Evolutionary conservation across 2,797 vertebrate genomes (phyloP), one percentile per base, ranked within the genome.

Genomic region (Lacerta agilis): DNA sequence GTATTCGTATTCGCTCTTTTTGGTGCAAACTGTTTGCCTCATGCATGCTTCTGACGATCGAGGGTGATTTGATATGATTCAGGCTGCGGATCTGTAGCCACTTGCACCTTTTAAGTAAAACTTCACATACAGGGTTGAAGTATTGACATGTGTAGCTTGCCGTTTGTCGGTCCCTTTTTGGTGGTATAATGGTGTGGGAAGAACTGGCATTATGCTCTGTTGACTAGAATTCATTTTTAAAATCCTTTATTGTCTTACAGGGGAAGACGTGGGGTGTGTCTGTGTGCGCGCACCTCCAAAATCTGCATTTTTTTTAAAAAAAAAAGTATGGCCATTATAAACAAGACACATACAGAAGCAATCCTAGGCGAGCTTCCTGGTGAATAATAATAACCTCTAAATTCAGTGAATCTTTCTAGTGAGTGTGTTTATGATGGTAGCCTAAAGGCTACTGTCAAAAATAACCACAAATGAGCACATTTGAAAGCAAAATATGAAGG

Each of bases 401-500:
- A 27, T 66, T 78, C 84, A 79, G 20, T 49, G n/a, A 33, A 38
- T 29, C 11, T 67, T 23, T 66, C 29, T 67, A 77, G 76, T 29
- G 7, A 77, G 38, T 75, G 33, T 67, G 36, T 67, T 72, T 55
- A 27, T 11, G 11, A 73, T 73, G 75, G 45, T 23, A 66, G 18
- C 58, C 20, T 66, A 18, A 77, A 85, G 8, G 49, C 49, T 55
- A 55, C 49, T 49, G 49, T 49, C 49, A 49, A 49, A 49, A 76
- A 15, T 27, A 33, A 64, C 1, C 18, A 15, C 71, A 38, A 58
- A 69, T 77, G 1, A 71, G 0, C 0, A 33, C 0, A 10, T 1
- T 11, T 0, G 27, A 81, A 3, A 15, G 0, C 0, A 13, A n/a
- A 3, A 58, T 27, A 2, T 27, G 43, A 33, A 17, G 27, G 23